Evolutionary conservation across 2,113 vertebrate species (phyloP).

Genomic region (Dasyprocta punctata): DNA sequence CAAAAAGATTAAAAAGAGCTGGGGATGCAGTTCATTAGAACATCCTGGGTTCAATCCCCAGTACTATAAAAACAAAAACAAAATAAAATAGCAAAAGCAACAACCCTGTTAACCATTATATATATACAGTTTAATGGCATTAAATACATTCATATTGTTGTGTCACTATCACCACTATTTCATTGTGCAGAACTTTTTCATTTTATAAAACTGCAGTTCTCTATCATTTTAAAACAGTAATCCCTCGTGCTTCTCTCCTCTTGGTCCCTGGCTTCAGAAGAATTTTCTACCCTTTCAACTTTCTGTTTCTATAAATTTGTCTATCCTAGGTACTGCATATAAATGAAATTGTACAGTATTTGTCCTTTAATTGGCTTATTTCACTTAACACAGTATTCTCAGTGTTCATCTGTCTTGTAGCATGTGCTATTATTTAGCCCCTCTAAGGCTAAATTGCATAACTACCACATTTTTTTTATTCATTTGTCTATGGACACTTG

Average conservation of each 20-base stretch:
- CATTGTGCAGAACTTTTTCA: neutral
- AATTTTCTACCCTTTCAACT: neutral
- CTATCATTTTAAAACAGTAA: neutral
- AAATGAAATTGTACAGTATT: neutral
- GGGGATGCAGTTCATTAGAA: neutral
- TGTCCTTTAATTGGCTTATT: conserved; percentile 30
- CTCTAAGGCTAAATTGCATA: neutral
- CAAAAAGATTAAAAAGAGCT: neutral
- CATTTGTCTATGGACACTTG: neutral
- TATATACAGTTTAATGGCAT: neutral
- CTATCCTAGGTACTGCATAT: neutral
- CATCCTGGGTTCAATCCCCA: neutral
- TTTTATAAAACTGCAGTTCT: neutral
- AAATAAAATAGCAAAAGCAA: neutral
- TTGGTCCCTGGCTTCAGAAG: neutral
- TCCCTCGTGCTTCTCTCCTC: neutral
- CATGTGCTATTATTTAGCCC: neutral
- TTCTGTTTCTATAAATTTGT: conserved; percentile 2
- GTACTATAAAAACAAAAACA: neutral
- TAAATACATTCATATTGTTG: neutral
- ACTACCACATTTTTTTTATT: neutral
- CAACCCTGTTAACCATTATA: neutral
- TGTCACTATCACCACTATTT: neutral
- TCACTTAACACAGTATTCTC: conserved; percentile 1
- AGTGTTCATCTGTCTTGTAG: neutral